Evolutionary conservation across 1,140 invertebrate genomes (phyloP).

Genomic region (Drosophila quadrilineata): DNA sequence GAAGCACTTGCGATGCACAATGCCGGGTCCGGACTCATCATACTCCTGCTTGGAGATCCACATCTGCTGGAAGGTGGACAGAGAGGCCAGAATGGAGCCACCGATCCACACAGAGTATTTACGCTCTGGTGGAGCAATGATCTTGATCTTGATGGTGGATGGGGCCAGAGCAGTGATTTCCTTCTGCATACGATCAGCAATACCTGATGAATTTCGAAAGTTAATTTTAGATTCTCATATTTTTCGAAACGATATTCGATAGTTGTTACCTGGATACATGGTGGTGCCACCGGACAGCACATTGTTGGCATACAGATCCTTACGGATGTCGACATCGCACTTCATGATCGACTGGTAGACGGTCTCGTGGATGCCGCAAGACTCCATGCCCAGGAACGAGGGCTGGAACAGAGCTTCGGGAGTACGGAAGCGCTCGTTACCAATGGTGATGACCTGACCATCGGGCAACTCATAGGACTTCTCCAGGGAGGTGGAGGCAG

Average conservation of each 20-base stretch:
- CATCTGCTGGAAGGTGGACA: slow-evolving; percentile 93
- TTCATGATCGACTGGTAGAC: slow-evolving; percentile 98
- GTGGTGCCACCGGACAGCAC: slow-evolving; percentile 95
- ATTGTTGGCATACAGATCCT: slow-evolving; percentile 96
- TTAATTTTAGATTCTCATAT: background rate
- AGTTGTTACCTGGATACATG: slow-evolving; percentile 91
- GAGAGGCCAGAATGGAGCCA: slow-evolving; percentile 90
- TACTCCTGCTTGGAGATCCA: slow-evolving; percentile 92
- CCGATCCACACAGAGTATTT: slow-evolving; percentile 95
- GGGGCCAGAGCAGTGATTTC: slow-evolving; percentile 94
- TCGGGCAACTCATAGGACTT: slow-evolving; percentile 94
- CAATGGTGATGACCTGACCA: slow-evolving; percentile 94
- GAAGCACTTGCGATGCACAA: slow-evolving; percentile 88
- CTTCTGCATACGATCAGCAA: slow-evolving; percentile 94
- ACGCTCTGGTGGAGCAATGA: slow-evolving; percentile 95
- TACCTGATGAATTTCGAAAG: slow-evolving; percentile 82
- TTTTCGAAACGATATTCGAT: no score
- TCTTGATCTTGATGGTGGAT: slow-evolving; percentile 96
- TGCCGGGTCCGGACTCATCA: slow-evolving; percentile 87
- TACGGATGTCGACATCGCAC: slow-evolving; percentile 94
- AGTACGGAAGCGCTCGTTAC: slow-evolving; percentile 96
- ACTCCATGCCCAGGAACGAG: slow-evolving; percentile 94
- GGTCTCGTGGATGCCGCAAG: slow-evolving; percentile 94
- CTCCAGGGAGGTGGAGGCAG: slow-evolving; percentile 90
- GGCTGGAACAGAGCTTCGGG: slow-evolving; percentile 97